Evolutionary conservation across 2,797 vertebrate genomes (phyloP).

Genomic region (Amazona ochrocephala): DNA sequence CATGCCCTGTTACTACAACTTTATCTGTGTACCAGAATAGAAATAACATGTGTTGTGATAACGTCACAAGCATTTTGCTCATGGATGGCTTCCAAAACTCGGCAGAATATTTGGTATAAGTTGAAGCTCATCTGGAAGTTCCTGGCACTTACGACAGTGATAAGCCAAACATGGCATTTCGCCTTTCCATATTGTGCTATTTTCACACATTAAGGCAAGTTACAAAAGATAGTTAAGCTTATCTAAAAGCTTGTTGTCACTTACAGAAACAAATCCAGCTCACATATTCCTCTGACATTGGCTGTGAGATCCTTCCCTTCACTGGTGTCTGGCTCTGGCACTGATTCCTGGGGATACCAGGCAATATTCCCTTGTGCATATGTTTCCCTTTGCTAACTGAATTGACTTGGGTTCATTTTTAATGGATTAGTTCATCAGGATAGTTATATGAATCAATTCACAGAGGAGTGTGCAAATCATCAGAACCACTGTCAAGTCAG

Average conservation of each 20-base stretch:
- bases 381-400: background rate
- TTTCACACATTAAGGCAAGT: conserved; percentile 48
- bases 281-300: background rate
- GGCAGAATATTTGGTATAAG: conserved; percentile 38
- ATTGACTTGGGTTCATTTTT: background rate
- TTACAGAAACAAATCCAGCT: background rate
- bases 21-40: background rate
- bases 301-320: background rate
- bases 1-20: background rate
- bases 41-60: conserved; percentile 15
- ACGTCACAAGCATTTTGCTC: conserved; percentile 37
- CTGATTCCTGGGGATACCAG: background rate
- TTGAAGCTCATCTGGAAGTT: conserved; percentile 47
- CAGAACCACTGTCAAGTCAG: background rate
- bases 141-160: conserved; percentile 10
- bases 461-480: background rate
- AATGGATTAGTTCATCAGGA: background rate
- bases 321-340: background rate
- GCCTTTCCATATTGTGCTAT: conserved; percentile 38
- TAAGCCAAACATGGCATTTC: conserved; percentile 49
- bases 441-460: background rate
- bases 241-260: conserved; percentile 12
- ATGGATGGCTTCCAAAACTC: conserved; percentile 29
- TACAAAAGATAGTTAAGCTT: conserved; percentile 24
- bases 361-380: background rate